Evolutionary conservation across 1,140 invertebrate species (phyloP), one percentile per base, ranked within the genome.

Genomic region (Samia ricini): DNA sequence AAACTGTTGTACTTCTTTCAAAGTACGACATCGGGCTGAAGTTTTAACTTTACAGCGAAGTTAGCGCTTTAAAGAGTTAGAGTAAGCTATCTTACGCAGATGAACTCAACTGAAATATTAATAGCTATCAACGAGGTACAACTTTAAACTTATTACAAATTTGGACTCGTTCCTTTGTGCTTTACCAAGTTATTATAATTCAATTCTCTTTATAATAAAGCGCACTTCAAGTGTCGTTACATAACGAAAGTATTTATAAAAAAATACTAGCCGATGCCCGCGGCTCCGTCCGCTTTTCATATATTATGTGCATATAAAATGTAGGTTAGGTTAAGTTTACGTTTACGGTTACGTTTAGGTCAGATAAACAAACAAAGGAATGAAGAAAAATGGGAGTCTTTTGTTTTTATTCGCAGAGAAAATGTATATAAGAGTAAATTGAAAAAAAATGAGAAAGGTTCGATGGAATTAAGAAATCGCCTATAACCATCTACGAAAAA

Each of bases 1-100:
- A 55, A 57, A 57, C 12, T 19, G 22, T 10, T 22, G 26, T 29
- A 20, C 56, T 5, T 56, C 24, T 36, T 42, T 42, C 18, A 57
- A 57, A 57, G 56, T 57, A 23, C 51, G 51, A 52, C 56, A 55
- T 22, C 29, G 33, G 23, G 49, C 12, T 20, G 29, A 59, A 59
- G 52, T 56, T 56, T 56, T 59, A 49, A 56, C 61, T 63, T 56
- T 33, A 55, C n/a, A 15, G 61, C 52, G 61, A 68, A 68, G 66
- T 68, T 67, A 23, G 19, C 49, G 19, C 26, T 48, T 60, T 60
- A 56, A 69, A 29, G 60, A 64, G 49, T 68, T 51, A 65, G 12
- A 23, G 50, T 54, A 52, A 56, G 52, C 36, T 57, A 29, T 54
- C 49, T 63, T 62, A 57, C 63, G 58, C 21, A 4, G 24, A 49